Evolutionary conservation across 2,888 invertebrate genomes (phyloP).

Genomic region (Caenorhabditis sp.): DNA sequence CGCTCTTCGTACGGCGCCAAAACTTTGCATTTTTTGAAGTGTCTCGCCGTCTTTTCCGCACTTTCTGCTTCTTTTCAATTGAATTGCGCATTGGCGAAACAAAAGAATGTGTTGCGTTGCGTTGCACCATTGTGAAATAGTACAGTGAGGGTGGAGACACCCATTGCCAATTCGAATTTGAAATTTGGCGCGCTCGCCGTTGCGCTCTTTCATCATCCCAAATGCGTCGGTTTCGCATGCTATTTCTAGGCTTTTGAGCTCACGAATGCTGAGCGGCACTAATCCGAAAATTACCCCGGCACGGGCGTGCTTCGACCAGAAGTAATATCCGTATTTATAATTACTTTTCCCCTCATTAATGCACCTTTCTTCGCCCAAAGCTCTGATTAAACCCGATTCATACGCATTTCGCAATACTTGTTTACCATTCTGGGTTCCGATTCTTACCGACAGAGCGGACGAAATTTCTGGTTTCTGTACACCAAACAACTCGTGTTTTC

Average conservation of each 20-base stretch:
- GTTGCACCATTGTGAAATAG: conserved; percentile 41
- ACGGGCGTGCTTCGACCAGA: conserved; percentile 10
- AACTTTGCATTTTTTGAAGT: neutral
- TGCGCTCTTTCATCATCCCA: conserved; percentile 48
- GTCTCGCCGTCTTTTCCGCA: conserved; percentile 12
- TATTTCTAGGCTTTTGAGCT: conserved; percentile 19
- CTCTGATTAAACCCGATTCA: conserved; percentile 35
- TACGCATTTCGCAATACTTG: conserved; percentile 48
- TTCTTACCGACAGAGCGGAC: conserved; percentile 9
- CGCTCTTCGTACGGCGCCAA: neutral
- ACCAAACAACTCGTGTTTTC: conserved; percentile 39
- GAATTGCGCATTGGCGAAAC: conserved; percentile 51
- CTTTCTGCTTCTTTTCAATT: conserved; percentile 43
- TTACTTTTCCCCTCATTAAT: conserved; percentile 27
- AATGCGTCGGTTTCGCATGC: conserved; percentile 24
- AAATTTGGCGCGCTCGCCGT: conserved; percentile 47
- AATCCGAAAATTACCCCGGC: conserved; percentile 49
- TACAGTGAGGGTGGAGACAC: conserved; percentile 21
- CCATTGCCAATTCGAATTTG: conserved; percentile 43
- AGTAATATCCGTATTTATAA: conserved; percentile 38
- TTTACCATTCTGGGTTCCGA: conserved; percentile 24
- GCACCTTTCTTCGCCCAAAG: neutral
- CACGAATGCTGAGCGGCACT: conserved; percentile 12
- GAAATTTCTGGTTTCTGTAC: conserved; percentile 22
- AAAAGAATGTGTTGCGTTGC: conserved; percentile 34